A percentile compares a stretch with the other conserved stretches of the same genome.
Conservation (phyloP, 2,888 invertebrate species). For the Enchytraeus crypticus region DNA sequence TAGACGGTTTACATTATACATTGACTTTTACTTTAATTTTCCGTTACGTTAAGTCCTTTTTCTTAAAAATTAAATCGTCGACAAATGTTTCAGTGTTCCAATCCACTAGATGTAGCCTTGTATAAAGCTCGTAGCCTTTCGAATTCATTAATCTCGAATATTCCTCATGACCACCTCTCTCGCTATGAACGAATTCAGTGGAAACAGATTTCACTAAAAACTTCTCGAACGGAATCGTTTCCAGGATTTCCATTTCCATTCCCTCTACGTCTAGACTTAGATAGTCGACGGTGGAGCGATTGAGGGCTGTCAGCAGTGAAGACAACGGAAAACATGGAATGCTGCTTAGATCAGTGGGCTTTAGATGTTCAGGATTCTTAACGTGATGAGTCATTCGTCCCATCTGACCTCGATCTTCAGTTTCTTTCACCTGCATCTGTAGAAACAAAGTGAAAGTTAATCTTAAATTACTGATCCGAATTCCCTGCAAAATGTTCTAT, state of each 20-base stretch:
- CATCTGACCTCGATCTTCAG: too few species aligned
- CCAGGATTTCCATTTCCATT: constrained; percentile 54
- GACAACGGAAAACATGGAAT: constrained; percentile 77
- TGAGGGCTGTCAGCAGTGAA: constrained; percentile 69
- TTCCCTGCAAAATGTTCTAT: too few species aligned
- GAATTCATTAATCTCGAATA: not conserved
- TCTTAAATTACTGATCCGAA: too few species aligned
- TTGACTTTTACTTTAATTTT: too few species aligned
- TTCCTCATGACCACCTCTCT: not conserved
- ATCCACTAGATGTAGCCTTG: not conserved
- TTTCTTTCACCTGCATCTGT: too few species aligned
- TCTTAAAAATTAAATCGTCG: not conserved
- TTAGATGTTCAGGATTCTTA: too few species aligned
- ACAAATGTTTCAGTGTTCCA: not conserved
- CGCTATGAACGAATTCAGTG: not conserved
- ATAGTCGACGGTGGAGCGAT: constrained; percentile 62
- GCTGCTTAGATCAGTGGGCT: too few species aligned
- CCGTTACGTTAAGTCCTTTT: too few species aligned
- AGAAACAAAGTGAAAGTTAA: too few species aligned
- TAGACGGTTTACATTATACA: too few species aligned
- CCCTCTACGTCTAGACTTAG: constrained; percentile 60
- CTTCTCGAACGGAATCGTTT: constrained; percentile 56
- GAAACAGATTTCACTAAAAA: constrained; percentile 49
- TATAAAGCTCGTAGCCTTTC: not conserved
- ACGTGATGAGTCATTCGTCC: too few species aligned